phyloP scores from a whole-genome alignment of 2,113 vertebrate genomes.

The Cheilinus undulatus region DNA sequence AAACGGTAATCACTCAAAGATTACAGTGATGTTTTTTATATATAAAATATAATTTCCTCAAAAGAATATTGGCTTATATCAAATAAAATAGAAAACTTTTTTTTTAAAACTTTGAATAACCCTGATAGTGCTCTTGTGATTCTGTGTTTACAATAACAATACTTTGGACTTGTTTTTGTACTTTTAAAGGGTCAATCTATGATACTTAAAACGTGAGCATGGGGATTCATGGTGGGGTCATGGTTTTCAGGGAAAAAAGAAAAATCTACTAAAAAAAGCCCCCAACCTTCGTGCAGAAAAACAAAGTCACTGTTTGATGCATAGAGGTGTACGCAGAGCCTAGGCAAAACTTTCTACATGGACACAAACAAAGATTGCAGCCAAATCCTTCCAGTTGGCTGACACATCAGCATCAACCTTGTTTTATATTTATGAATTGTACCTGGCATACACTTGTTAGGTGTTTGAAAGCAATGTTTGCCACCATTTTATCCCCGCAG shows the following conservation, averaged over 20 bases:
- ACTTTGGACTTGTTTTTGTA: not conserved
- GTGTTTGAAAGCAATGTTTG: no score
- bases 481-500: no score
- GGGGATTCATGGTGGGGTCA: no score
- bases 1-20: not conserved
- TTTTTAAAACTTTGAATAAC: not conserved
- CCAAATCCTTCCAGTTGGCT: no score
- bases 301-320: not conserved
- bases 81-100: not conserved
- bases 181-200: not conserved
- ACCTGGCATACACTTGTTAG: no score
- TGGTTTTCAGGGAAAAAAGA: not conserved
- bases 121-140: not conserved
- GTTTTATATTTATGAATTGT: no score
- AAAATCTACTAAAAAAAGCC: conserved; percentile 5
- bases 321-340: not conserved
- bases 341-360: no score
- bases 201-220: not conserved
- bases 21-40: not conserved
- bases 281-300: conserved; percentile 1
- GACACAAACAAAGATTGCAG: no score
- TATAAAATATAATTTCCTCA: not conserved
- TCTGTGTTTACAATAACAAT: not conserved
- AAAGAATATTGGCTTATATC: not conserved
- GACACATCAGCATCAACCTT: no score